Evolutionary conservation across 2,113 vertebrate genomes (phyloP), one percentile per base, ranked within the genome.

Genomic region (Corvus moneduloides): DNA sequence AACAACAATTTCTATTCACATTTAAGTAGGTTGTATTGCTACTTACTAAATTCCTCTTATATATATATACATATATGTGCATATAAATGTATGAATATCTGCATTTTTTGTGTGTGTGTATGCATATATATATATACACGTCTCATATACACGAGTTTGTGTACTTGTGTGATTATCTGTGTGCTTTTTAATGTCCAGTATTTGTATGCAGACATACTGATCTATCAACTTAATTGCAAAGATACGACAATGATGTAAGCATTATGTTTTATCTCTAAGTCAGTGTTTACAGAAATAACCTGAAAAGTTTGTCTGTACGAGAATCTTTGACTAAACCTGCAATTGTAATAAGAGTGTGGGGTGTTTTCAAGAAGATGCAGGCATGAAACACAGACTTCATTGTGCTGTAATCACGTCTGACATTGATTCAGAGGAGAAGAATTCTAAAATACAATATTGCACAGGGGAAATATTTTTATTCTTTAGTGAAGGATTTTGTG

Each of bases 361-460:
- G 68, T 44, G 13, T 84, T 95, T 88, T 89, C 63, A 87, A 24
- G 63, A 86, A 89, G 61, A 84, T 35, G 64, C 64, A 93, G 78
- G 48, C 49, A 68, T 30, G 84, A 90, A 95, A 94, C 56, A 76
- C 63, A 92, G 95, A 66, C 12, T 87, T 79, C 87, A 59, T 91
- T 94, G 77, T 81, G 52, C 67, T 78, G 80, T 92, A 93, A 90
- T 94, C 85, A 76, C 3, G 44, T 64, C 89, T 95, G 96, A 93
- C 86, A 89, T 66, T 89, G 87, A 95, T 95, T 94, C 92, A 93
- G 67, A 95, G 82, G 83, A 90, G 85, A 92, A 75, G 87, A 96
- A 97, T 96, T 97, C 85, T 90, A 94, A 93, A 95, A 96, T 84
- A 91, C 39, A 93, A 69, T 80, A 84, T 77, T 96, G 87, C 93